phyloP scores from a whole-genome alignment of 2,888 invertebrate species.

The Drosophila mimetica region DNA sequence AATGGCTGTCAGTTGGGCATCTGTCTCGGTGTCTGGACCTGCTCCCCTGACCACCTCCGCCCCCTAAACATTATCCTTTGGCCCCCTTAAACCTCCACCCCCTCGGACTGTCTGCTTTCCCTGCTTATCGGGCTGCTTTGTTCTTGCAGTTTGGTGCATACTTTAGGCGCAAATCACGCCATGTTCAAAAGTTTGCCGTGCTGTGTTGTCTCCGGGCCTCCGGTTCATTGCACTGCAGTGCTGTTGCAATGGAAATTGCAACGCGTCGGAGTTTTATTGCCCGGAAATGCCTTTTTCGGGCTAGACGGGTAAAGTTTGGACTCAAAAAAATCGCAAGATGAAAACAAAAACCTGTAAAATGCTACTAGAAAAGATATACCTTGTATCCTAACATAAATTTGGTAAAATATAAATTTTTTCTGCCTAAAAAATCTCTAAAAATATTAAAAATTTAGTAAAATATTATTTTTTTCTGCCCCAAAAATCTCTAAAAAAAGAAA shows the following conservation, averaged over 20 bases:
- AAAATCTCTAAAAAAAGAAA: too few relatives aligned
- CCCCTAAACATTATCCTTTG: background rate
- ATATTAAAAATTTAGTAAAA: too few relatives aligned
- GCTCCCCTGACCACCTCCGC: background rate
- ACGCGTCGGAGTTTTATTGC: slow-evolving; percentile 68
- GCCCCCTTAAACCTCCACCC: background rate
- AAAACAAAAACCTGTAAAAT: background rate
- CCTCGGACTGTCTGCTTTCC: slow-evolving; percentile 14
- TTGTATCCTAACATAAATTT: too few relatives aligned
- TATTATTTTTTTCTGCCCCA: too few relatives aligned
- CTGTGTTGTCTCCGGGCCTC: slow-evolving; percentile 28
- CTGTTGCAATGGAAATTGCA: slow-evolving; percentile 53
- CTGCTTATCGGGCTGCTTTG: slow-evolving; percentile 52
- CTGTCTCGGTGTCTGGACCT: slow-evolving; percentile 21
- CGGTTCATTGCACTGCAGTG: slow-evolving; percentile 66
- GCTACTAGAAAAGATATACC: too few relatives aligned
- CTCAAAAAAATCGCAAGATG: background rate
- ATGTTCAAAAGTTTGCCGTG: slow-evolving; percentile 54
- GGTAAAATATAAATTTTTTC: too few relatives aligned
- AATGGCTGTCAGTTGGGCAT: slow-evolving; percentile 18
- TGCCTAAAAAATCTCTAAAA: too few relatives aligned
- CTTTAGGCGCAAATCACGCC: slow-evolving; percentile 58
- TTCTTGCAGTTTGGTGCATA: slow-evolving; percentile 48
- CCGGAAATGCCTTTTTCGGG: slow-evolving; percentile 63
- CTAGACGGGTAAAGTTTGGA: slow-evolving; percentile 44